phyloP scores from a whole-genome alignment of 2,113 vertebrate genomes.

The Corapipo altera region DNA sequence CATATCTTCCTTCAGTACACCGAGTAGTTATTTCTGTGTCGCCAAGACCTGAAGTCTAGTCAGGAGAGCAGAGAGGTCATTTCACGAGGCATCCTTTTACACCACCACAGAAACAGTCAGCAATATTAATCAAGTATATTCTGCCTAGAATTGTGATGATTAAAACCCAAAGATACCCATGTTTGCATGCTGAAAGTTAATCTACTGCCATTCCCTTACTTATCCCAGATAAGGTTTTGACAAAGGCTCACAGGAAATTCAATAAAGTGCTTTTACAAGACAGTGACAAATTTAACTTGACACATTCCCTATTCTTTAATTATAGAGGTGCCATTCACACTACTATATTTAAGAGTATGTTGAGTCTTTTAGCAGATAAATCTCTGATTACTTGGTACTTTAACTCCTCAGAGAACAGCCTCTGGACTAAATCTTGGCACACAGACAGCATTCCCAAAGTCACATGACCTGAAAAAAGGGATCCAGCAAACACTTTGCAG shows the following conservation, averaged over 20 bases:
- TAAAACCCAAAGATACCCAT: slow-evolving; percentile 31
- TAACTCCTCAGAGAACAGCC: slow-evolving; percentile 21
- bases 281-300: slow-evolving; percentile 64
- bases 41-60: background rate
- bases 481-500: slow-evolving; percentile 34
- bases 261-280: slow-evolving; percentile 66
- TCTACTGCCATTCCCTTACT: slow-evolving; percentile 33
- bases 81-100: background rate
- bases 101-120: slow-evolving; percentile 28
- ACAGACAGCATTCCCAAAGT: background rate
- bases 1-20: background rate
- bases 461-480: slow-evolving; percentile 14
- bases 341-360: slow-evolving; percentile 44
- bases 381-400: slow-evolving; percentile 46
- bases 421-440: slow-evolving; percentile 39
- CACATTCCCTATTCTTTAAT: slow-evolving; percentile 55
- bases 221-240: slow-evolving; percentile 61
- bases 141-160: slow-evolving; percentile 24
- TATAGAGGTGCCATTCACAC: slow-evolving; percentile 42
- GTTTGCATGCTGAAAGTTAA: slow-evolving; percentile 19
- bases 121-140: background rate
- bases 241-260: slow-evolving; percentile 42
- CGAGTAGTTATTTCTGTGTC: background rate
- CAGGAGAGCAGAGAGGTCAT: background rate
- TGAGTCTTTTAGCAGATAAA: slow-evolving; percentile 42